phyloP scores from a whole-genome alignment of 2,888 invertebrate genomes.

The Ormyrus labotus region DNA sequence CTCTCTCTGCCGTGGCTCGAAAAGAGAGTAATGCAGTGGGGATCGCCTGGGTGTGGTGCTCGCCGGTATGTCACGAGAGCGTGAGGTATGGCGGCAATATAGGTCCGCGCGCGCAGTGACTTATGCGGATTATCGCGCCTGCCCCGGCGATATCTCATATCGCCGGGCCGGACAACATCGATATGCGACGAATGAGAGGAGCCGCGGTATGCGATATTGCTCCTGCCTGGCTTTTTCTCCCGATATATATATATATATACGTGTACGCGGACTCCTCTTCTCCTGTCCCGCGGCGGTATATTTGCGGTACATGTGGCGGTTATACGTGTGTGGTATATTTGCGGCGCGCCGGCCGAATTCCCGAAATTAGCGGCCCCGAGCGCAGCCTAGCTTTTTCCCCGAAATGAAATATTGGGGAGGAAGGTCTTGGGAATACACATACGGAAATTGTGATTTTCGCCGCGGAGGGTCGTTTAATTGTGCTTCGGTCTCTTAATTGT shows the following conservation, averaged over 20 bases:
- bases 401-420: background rate
- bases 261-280: background rate
- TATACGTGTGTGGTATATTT: conserved; percentile 61
- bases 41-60: conserved; percentile 62
- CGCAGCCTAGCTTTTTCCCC: background rate
- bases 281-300: conserved; percentile 3
- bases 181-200: conserved; percentile 74
- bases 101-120: conserved; percentile 59
- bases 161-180: conserved; percentile 70
- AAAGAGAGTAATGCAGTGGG: conserved; percentile 59
- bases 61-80: conserved; percentile 69
- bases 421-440: background rate
- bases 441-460: background rate
- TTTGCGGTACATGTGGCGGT: background rate
- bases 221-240: background rate
- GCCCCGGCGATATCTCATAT: conserved; percentile 73
- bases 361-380: conserved; percentile 36
- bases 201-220: conserved; percentile 67
- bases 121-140: conserved; percentile 71
- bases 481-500: background rate
- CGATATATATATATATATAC: conserved; percentile 35
- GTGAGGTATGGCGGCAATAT: conserved; percentile 73
- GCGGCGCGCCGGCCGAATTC: conserved; percentile 53
- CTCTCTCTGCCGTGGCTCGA: background rate
- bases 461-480: no score